These are phyloP conservation scores for Erpobdella octoculata DNA, from an alignment of 2,888 invertebrate genomes.

Conservation along the genomic window DNA sequence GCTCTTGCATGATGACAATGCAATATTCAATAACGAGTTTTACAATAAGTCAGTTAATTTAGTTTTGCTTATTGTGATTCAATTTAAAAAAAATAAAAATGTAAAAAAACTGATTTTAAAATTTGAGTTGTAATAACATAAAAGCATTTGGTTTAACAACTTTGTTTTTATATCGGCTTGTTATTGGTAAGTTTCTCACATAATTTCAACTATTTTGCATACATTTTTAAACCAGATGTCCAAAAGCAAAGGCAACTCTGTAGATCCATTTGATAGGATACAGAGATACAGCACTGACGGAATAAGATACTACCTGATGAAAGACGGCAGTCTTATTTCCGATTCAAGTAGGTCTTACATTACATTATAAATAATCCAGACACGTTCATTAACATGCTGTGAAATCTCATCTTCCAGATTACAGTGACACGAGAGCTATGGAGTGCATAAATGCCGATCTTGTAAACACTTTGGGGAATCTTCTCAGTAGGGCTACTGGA, in stretches of 20 bases:
- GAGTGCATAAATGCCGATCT: constrained; percentile 77
- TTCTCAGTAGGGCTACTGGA: constrained; percentile 72
- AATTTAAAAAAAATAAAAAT: too few species aligned
- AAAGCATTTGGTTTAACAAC: too few species aligned
- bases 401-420: constrained; percentile 63
- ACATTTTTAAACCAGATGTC: constrained; percentile 67
- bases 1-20: too few species aligned
- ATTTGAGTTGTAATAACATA: too few species aligned
- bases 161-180: too few species aligned
- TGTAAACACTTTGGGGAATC: constrained; percentile 83
- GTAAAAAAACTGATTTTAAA: not conserved
- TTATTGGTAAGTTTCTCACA: too few species aligned
- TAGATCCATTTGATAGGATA: constrained; percentile 65
- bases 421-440: constrained; percentile 67
- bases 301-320: constrained; percentile 72
- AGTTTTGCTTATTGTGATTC: too few species aligned
- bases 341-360: constrained; percentile 71
- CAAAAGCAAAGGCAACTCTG: constrained; percentile 82
- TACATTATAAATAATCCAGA: not conserved
- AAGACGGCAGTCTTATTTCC: constrained; percentile 78
- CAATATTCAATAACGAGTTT: not conserved
- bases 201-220: not conserved
- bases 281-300: constrained; percentile 65
- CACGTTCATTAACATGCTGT: too few species aligned
- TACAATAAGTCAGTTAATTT: not conserved